Conservation (phyloP, 23 tunicate genomes). For the Corella eumyota region DNA sequence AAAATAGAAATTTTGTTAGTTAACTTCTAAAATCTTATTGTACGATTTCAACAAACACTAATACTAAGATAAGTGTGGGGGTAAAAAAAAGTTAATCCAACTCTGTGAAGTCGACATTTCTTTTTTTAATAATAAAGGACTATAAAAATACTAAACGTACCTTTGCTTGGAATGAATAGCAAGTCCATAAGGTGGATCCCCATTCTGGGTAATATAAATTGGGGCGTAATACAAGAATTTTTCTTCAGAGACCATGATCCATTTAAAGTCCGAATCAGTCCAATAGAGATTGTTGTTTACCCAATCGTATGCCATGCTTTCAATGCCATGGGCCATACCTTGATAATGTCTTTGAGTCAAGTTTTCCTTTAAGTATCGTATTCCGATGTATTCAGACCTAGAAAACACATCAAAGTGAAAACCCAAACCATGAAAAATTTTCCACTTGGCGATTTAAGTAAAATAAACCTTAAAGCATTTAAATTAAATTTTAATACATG, state of each 20-base stretch:
- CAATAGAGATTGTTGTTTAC: conserved; percentile 71
- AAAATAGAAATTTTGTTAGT: no score
- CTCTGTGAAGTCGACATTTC: no score
- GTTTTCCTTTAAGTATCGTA: conserved; percentile 9
- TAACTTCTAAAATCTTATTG: no score
- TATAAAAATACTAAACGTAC: no score
- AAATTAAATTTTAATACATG: no score
- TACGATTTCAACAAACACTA: no score
- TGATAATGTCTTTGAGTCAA: conserved; percentile 12
- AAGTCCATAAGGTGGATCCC: conserved; percentile 48
- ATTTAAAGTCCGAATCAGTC: conserved; percentile 76
- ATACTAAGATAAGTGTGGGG: no score
- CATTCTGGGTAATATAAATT: conserved; percentile 31
- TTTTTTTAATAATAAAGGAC: no score
- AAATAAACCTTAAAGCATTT: background rate
- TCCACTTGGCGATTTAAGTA: no score
- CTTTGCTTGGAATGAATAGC: conserved; percentile 70
- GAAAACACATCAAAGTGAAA: no score
- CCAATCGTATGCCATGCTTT: conserved; percentile 76
- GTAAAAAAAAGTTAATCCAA: no score
- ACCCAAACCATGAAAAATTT: no score
- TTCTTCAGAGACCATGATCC: conserved; percentile 77
- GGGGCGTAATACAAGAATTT: conserved; percentile 28
- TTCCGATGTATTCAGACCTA: conserved; percentile 35
- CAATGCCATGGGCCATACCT: conserved; percentile 86